Conservation (phyloP, 2,113 vertebrate species). For the Pardalotus punctatus region DNA sequence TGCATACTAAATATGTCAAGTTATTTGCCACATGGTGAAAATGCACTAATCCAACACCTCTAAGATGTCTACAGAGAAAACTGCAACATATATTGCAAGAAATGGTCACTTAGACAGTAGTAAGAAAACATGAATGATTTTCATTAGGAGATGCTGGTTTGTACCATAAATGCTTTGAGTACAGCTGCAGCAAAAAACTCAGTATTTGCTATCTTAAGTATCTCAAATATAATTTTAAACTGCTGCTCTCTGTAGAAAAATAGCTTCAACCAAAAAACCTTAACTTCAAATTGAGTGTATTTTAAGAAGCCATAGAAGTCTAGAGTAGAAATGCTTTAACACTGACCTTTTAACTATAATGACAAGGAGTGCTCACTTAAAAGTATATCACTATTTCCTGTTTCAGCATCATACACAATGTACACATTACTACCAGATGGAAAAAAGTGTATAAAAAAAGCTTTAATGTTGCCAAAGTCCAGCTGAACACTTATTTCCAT, state of each 20-base stretch:
- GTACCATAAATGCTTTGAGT: neutral
- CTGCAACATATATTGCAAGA: neutral
- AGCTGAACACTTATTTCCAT: slow-evolving; percentile 67
- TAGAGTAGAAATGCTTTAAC: neutral
- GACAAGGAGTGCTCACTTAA: neutral
- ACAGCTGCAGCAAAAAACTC: slow-evolving; percentile 4
- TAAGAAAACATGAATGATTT: neutral
- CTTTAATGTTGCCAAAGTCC: neutral
- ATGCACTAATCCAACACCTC: neutral
- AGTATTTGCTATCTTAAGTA: neutral
- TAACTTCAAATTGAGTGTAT: neutral
- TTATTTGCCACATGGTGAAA: neutral
- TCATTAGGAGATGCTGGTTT: neutral
- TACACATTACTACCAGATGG: slow-evolving; percentile 3
- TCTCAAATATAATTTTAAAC: slow-evolving; percentile 6
- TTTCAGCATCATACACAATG: neutral
- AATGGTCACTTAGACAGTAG: neutral
- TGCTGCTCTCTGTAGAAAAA: neutral
- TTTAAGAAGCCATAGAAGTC: neutral
- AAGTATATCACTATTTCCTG: neutral
- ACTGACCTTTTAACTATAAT: neutral
- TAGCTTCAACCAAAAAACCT: neutral
- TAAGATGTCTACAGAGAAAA: neutral
- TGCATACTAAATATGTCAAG: neutral
- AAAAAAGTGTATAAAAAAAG: slow-evolving; percentile 35